Evolutionary conservation across 2,113 vertebrate species (phyloP).

Genomic region (Tenrec ecaudatus): DNA sequence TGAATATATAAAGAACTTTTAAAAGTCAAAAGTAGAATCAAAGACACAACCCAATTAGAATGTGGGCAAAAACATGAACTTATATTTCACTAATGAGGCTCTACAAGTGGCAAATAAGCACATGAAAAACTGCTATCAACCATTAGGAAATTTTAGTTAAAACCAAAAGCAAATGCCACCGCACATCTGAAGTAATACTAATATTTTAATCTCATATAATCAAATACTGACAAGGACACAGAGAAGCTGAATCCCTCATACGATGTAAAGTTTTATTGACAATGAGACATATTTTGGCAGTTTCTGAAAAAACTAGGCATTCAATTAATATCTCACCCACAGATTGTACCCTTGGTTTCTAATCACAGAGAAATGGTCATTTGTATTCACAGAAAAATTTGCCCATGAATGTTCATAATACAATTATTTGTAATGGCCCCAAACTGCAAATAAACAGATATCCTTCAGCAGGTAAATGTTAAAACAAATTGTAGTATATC

Average conservation of each 20-base stretch:
- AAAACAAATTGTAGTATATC: not conserved
- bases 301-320: not conserved
- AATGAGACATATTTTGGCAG: not conserved
- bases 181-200: not conserved
- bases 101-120: not conserved
- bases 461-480: not conserved
- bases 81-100: not conserved
- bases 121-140: not conserved
- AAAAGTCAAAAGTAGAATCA: not conserved
- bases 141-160: not conserved
- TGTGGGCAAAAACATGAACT: not conserved
- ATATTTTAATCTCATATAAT: not conserved
- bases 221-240: not conserved
- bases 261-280: not conserved
- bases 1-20: not conserved
- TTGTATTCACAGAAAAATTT: not conserved
- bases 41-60: not conserved
- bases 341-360: not conserved
- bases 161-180: not conserved
- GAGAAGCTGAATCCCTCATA: not conserved
- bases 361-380: slow-evolving; percentile 14
- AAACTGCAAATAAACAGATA: not conserved
- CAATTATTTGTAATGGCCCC: not conserved
- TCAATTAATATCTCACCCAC: not conserved
- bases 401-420: not conserved